Base-by-base conservation (phyloP, 2,113 vertebrate genomes). In the Regulus satrapa region DNA sequence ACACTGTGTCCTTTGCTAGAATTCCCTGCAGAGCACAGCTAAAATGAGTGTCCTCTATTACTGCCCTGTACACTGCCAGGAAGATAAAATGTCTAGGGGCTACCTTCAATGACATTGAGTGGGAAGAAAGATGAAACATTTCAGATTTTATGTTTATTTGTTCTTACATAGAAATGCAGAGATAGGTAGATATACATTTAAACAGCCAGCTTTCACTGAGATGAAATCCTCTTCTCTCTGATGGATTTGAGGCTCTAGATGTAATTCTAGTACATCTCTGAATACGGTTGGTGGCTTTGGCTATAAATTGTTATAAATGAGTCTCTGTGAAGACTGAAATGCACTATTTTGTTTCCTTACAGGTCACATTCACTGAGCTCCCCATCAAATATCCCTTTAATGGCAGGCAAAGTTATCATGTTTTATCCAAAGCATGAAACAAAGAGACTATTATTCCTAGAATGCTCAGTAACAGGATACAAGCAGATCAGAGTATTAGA, bases 371-470 rank as follows among this genome's bases (percentile, higher is more conserved):
- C 73, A 79, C 52, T 68, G 69, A 91, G 34, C 56, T 82, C 41
- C 54, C 41, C 66, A 66, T 82, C 91, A 94, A 94, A 64, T 19
- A 56, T 64, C 49, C 3, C 23, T 92, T 89, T 87, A 89, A 78
- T 54, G 29, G 43, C 32, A 81, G 45, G 24, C 34, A 72, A 95
- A 72, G 54, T 78, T 81, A 68, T 9, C 17, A 55, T 28, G 18
- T 18, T 92, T 88, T 92, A 84, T 85, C 61, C 49, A 89, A 94
- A 94, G n/a, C 49, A 49, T 78, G 54, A 94, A 94, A 91, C 84
- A 95, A 89, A 91, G 51, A 20, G 18, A 64, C 84, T 87, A 49
- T 92, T 95, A 62, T 87, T n/a, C 25, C 38, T 40, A 75, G 62
- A 87, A 85, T 32, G 18, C 41, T 76, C 49, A 64, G 69, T 58